Conservation (phyloP, 2,888 invertebrate species). For the Cryptus armator region DNA sequence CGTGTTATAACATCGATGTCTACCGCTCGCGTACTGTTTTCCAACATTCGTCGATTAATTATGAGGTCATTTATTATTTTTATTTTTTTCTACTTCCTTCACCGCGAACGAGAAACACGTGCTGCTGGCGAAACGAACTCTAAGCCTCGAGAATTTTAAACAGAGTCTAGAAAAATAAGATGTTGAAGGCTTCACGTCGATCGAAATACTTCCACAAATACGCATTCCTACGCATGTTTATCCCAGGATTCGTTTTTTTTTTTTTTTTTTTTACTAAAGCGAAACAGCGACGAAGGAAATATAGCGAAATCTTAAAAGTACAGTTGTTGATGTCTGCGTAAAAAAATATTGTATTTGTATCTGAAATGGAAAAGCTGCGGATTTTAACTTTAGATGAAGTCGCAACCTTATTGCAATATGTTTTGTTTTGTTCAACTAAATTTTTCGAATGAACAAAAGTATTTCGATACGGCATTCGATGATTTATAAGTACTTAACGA, state of each 20-base stretch:
- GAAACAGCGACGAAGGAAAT: background rate
- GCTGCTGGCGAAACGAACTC: slow-evolving; percentile 24
- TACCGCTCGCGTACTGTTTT: slow-evolving; percentile 8
- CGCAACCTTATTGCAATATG: background rate
- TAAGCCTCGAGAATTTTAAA: slow-evolving; percentile 26
- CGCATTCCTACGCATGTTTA: slow-evolving; percentile 10
- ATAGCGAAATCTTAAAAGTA: background rate
- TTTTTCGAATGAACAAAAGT: background rate
- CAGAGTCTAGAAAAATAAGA: background rate
- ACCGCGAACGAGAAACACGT: slow-evolving; percentile 31
- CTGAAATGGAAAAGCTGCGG: background rate
- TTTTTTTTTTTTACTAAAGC: background rate
- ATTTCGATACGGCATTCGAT: no score
- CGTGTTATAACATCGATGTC: slow-evolving; percentile 32
- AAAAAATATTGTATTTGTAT: background rate
- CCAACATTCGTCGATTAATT: slow-evolving; percentile 41
- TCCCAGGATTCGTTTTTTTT: slow-evolving; percentile 3
- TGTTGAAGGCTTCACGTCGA: slow-evolving; percentile 30
- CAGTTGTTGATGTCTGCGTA: background rate
- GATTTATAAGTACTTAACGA: no score
- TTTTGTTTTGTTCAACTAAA: background rate
- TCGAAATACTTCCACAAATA: slow-evolving; percentile 34
- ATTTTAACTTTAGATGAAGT: background rate
- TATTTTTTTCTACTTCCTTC: slow-evolving; percentile 32
- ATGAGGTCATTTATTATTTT: slow-evolving; percentile 47